A percentile compares a stretch with the other conserved stretches of the same genome.
phyloP scores from a whole-genome alignment of 1,140 invertebrate species.

The Trichonephila inaurata region DNA sequence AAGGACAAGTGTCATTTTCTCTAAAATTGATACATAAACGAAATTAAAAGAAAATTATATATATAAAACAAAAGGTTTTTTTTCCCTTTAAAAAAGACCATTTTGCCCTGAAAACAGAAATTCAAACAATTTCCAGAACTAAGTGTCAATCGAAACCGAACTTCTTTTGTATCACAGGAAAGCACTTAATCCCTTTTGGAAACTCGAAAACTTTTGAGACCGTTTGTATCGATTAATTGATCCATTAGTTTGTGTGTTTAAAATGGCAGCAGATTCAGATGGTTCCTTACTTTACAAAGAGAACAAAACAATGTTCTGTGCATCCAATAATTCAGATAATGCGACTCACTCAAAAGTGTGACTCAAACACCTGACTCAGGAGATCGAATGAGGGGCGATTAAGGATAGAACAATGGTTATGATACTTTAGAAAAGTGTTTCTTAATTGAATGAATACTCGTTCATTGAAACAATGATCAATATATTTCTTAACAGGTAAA shows the following conservation, averaged over 20 bases:
- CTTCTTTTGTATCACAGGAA: constrained; percentile 2
- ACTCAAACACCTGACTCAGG: not conserved
- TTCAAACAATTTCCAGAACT: constrained; percentile 2
- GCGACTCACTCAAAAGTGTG: not conserved
- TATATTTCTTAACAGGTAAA: too few species aligned
- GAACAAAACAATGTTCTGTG: not conserved
- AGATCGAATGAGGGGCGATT: not conserved
- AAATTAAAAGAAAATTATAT: not conserved
- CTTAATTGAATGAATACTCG: too few species aligned
- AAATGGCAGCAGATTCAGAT: not conserved
- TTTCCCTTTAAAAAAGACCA: too few species aligned
- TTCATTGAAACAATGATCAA: too few species aligned
- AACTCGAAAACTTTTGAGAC: not conserved
- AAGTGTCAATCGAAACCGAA: constrained; percentile 31
- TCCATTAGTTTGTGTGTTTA: constrained; percentile 47
- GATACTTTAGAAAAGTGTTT: not conserved
- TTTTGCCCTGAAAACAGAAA: not conserved
- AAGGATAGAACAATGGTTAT: not conserved
- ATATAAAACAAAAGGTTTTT: not conserved
- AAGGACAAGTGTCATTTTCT: too few species aligned
- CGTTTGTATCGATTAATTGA: constrained; percentile 34
- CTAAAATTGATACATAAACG: too few species aligned
- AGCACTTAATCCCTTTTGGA: constrained; percentile 6
- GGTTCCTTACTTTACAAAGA: not conserved
- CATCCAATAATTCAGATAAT: not conserved